A percentile compares a stretch with the other conserved stretches of the same genome.
Conservation (phyloP, 2,113 vertebrate species). For the Ranitomeya imitator region DNA sequence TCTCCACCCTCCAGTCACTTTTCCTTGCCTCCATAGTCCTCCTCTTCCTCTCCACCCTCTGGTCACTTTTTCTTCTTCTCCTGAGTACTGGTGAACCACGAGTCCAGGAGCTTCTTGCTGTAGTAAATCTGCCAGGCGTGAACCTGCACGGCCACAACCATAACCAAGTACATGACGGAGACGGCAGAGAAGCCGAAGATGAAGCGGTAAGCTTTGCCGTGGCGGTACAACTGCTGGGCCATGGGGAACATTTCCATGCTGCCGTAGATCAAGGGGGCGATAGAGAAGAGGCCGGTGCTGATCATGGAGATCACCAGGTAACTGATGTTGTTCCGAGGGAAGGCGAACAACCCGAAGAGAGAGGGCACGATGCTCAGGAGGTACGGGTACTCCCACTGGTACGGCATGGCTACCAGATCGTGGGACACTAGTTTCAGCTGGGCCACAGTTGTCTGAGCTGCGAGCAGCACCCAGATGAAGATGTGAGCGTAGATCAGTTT, state of each 20-base stretch:
- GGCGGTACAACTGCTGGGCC: constrained; percentile 92
- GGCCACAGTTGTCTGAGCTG: constrained; percentile 85
- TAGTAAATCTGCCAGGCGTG: constrained; percentile 98
- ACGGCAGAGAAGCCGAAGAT: constrained; percentile 91
- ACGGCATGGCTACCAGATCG: constrained; percentile 88
- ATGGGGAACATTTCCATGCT: constrained; percentile 97
- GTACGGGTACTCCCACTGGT: constrained; percentile 96
- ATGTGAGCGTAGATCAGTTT: constrained; percentile 92
- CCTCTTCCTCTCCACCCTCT: not conserved
- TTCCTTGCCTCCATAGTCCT: not conserved
- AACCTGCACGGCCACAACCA: constrained; percentile 88
- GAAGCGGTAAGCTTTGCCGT: constrained; percentile 94
- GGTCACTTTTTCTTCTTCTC: constrained; percentile 94
- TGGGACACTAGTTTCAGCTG: constrained; percentile 87
- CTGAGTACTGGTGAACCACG: constrained; percentile 94
- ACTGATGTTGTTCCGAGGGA: constrained; percentile 96
- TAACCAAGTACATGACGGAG: constrained; percentile 89
- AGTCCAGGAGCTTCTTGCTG: constrained; percentile 95
- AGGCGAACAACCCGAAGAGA: constrained; percentile 83
- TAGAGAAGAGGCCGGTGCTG: constrained; percentile 88
- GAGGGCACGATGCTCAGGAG: constrained; percentile 89
- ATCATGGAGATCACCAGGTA: constrained; percentile 98
- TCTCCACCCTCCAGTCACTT: not conserved
- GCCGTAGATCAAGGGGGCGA: constrained; percentile 92
- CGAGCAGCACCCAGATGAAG: constrained; percentile 84